Base-by-base conservation (phyloP, 1,140 invertebrate species). In the Homalodisca vitripennis region DNA sequence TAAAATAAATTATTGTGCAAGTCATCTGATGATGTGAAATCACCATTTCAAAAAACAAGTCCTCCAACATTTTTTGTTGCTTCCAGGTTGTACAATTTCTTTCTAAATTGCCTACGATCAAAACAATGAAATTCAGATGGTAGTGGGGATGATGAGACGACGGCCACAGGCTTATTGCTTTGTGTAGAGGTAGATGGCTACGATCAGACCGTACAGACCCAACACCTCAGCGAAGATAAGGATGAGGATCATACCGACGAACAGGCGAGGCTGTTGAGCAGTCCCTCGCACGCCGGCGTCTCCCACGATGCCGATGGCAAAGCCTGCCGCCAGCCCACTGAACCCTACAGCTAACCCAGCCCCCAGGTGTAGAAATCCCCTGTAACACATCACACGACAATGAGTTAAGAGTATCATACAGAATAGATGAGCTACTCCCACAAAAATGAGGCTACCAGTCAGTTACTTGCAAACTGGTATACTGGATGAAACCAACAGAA, bases 161-260 rank as follows among this genome's bases (percentile, higher is more conserved):
- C 3, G 55, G 26, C 6, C n/a, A 26, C 3, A 26, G 55, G 24
- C 12, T 66, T 66, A 31, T 32, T 30, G 14, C 85, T 94, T 96
- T 78, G 95, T 92, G 84, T 96, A 97, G 75, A 99, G 85, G 84
- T 97, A 98, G 80, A 99, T 96, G 82, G 97, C 97, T 74, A 99
- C 97, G 83, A 99, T 99, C 77, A 99, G 90, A 81, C 98, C 98
- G 84, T 99, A 99, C 73, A 99, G 91, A 91, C 98, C 98, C 85
- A 99, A 89, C 81, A 99, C 98, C 89, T 99, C 98, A 80, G 98
- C 98, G 86, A 99, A 99, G 88, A 99, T 99, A 79, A 99, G 92
- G 84, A 99, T 99, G 76, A 99, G 88, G 80, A 99, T 99, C 98
- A 99, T 99, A 80, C 98, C 98, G 77, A 99, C 95, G 85, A 98